Conservation (phyloP, 2,888 invertebrate species). For the Lamellibrachia satsuma region DNA sequence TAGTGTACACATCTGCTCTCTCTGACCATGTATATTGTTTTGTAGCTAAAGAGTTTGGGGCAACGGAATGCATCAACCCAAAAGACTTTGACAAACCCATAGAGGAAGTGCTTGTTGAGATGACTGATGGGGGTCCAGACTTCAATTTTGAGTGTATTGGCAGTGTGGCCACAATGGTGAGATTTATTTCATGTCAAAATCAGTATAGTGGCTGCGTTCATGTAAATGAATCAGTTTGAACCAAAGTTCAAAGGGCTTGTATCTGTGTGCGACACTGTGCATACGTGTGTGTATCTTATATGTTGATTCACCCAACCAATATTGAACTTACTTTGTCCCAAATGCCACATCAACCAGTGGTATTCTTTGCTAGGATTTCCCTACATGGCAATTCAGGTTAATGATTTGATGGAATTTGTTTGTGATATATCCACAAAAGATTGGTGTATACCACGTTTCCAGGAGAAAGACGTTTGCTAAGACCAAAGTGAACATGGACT, state of each 20-base stretch:
- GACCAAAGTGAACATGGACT: not conserved
- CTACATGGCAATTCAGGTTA: not conserved
- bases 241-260: no score
- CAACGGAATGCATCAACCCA: conserved; percentile 94
- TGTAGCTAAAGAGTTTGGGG: conserved; percentile 85
- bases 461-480: not conserved
- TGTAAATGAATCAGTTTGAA: not conserved
- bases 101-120: conserved; percentile 84
- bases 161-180: conserved; percentile 73
- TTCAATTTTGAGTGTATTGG: conserved; percentile 99
- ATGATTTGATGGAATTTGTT: not conserved
- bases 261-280: no score
- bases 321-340: not conserved
- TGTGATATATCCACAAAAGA: not conserved
- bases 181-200: not conserved
- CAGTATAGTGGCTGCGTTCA: conserved; percentile 23
- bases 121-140: conserved; percentile 95
- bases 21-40: conserved; percentile 18
- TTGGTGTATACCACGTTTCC: not conserved
- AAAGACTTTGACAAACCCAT: conserved; percentile 75
- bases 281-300: no score
- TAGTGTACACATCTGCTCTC: no score
- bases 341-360: not conserved
- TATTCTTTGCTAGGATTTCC: not conserved
- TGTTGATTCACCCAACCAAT: no score